These are phyloP conservation scores for Gymnothorax reevesii DNA, from an alignment of 2,797 vertebrate genomes.

Conservation along the genomic window DNA sequence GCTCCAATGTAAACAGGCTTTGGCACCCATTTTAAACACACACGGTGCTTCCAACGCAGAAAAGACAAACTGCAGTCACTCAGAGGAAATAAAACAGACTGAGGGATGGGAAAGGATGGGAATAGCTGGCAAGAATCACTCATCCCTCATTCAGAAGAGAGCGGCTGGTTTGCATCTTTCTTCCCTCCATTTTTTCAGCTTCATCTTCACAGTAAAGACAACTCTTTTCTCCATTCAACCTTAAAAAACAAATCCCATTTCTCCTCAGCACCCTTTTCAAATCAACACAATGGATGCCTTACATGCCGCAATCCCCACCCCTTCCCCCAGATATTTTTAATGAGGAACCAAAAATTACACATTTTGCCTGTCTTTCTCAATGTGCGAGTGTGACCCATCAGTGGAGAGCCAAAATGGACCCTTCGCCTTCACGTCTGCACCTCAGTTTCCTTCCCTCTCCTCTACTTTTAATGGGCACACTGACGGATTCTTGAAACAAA, in stretches of 20 bases:
- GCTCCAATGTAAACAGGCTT: conserved; percentile 81
- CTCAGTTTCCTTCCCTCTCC: not conserved
- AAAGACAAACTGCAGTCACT: conserved; percentile 83
- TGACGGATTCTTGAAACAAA: not conserved
- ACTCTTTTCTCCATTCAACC: not conserved
- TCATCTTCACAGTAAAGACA: not conserved
- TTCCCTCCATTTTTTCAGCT: not conserved
- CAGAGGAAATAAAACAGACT: conserved; percentile 69
- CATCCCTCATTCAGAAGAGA: not conserved
- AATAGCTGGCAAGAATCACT: not conserved
- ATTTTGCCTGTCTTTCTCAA: not conserved
- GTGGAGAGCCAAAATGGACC: not conserved
- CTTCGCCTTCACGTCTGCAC: not conserved
- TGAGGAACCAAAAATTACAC: not conserved
- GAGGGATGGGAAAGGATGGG: conserved; percentile 30
- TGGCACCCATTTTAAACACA: conserved; percentile 73
- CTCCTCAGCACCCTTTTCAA: not conserved
- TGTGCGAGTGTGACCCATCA: too few relatives aligned
- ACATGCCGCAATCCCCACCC: not conserved
- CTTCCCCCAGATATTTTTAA: not conserved
- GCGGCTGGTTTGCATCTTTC: not conserved
- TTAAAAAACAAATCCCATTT: not conserved
- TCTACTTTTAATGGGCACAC: not conserved
- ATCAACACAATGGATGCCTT: not conserved
- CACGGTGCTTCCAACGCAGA: conserved; percentile 80